These are phyloP conservation scores for Pseudanteris insignis DNA, from an alignment of 2,888 invertebrate species.

Conservation along the genomic window DNA sequence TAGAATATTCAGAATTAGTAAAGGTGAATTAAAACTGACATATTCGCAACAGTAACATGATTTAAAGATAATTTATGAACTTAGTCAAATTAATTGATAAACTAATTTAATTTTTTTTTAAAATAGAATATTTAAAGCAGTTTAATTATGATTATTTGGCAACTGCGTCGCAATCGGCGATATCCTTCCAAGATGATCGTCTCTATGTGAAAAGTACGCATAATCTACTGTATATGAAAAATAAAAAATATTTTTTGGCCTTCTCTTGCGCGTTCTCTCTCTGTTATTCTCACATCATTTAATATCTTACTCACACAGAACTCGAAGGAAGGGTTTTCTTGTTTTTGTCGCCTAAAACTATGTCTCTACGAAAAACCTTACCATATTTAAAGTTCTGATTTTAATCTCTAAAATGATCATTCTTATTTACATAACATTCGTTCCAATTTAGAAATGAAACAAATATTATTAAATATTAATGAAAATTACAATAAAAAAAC, in stretches of 20 bases:
- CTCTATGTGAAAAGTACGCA: slow-evolving; percentile 20
- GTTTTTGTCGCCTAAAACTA: slow-evolving; percentile 26
- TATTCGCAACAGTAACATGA: too few species aligned
- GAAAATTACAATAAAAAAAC: too few species aligned
- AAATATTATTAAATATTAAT: too few species aligned
- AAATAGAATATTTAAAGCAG: too few species aligned
- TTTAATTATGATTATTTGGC: too few species aligned
- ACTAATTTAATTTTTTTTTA: too few species aligned
- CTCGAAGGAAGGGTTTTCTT: slow-evolving; percentile 28
- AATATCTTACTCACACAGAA: slow-evolving; percentile 6
- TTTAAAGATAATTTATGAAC: too few species aligned
- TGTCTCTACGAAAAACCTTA: slow-evolving; percentile 24
- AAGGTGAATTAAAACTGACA: too few species aligned
- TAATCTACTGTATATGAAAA: slow-evolving; percentile 42
- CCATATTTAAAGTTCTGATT: slow-evolving; percentile 20
- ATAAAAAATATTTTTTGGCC: slow-evolving; percentile 45
- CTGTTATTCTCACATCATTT: slow-evolving; percentile 5
- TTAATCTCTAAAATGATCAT: slow-evolving; percentile 27
- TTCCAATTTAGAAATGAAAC: too few species aligned
- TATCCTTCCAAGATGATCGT: slow-evolving; percentile 7
- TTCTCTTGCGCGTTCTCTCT: slow-evolving; percentile 10
- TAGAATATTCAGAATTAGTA: too few species aligned
- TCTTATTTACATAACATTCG: slow-evolving; percentile 18
- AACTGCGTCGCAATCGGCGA: slow-evolving; percentile 1
- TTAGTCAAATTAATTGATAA: too few species aligned